Evolutionary conservation across 1,140 invertebrate species (phyloP).

Genomic region (Drosophila melanogaster): Release_6_plus_ISO1_MT NT_033777.3:30849001-30849500

Average conservation of each 20-base stretch:
- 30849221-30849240: no score
- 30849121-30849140: constrained; percentile 4
- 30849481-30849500: constrained; percentile 82
- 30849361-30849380: neutral
- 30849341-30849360: no score
- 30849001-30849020: constrained; percentile 50
- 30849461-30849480: constrained; percentile 78
- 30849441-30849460: constrained; percentile 65
- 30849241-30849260: no score
- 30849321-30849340: neutral
- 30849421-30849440: constrained; percentile 40
- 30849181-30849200: neutral
- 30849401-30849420: constrained; percentile 2
- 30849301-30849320: neutral
- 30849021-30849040: constrained; percentile 61
- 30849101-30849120: constrained; percentile 9
- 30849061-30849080: constrained; percentile 52
- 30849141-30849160: neutral
- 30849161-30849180: no score
- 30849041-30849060: constrained; percentile 56
- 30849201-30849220: neutral
- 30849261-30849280: neutral
- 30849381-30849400: constrained; percentile 7
- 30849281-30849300: neutral
- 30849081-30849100: constrained; percentile 36